Evolutionary conservation across 2,888 invertebrate genomes (phyloP), one percentile per base, ranked within the genome.

Genomic region (Digitonthophagus gazella): DNA sequence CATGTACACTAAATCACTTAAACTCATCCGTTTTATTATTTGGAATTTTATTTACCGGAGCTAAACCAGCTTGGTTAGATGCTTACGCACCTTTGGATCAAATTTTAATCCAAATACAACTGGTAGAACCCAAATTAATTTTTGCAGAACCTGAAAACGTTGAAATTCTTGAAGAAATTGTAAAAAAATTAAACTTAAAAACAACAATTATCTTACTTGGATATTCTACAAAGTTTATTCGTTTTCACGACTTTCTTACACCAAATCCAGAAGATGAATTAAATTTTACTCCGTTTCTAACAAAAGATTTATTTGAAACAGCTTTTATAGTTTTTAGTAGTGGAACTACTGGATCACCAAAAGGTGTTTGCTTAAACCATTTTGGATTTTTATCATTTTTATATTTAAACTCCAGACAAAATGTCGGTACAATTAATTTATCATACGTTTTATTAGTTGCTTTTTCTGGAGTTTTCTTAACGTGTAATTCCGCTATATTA

Each of bases 1-100:
- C 85, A 0, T 85, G 86, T 79, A 84, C 83, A 1, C 80, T 81
- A 0, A 86, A 83, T 71, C 84, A 84, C 28, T 22, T 85, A 2
- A 81, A 86, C 67, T 75, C 83, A 3, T 76, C 77, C 2, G 79
- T 85, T 44, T 85, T 86, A 0, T 80, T 84, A 58, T 81, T 86
- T 55, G 85, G 85, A 0, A 81, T 83, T 0, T 70, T 84, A 1
- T 85, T 81, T 71, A 77, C 84, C 4, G 86, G 86, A 1, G 79
- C 77, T 6, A 76, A 75, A 64, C 70, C 78, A 1, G 75, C 76
- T 2, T 76, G 76, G 3, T 67, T 80, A 14, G 79, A 81, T 70
- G 78, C 78, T 0, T 72, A 71, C 0, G 70, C 79, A 57, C 73
- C 76, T 0, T 44, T 68, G 0, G 54, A 66, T 16, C 76, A 79